Evolutionary conservation across 2,113 vertebrate species (phyloP), one percentile per base, ranked within the genome.

Genomic region (Fregetta grallaria): DNA sequence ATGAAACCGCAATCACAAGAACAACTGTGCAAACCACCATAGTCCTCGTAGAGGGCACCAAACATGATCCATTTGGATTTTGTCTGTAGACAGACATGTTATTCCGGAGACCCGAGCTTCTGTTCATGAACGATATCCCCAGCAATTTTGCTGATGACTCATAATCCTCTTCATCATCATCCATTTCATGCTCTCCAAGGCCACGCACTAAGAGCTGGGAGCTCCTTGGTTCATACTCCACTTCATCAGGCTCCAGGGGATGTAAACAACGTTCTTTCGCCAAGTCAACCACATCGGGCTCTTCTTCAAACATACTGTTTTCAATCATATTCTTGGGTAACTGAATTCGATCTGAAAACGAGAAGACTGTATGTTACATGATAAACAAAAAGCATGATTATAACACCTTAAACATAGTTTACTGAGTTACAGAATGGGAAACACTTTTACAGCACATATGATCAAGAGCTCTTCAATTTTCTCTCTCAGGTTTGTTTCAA

Each of bases 301-400:
- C 99, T 96, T 99, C 99, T 92, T 99, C 99, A 98, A 99, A 99
- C 99, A 99, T 99, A 96, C 99, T 99, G 98, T 99, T 99, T 98
- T 99, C 99, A 96, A 99, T 99, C 99, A 99, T 99, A 98, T 99
- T 99, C 97, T 99, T 98, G 27, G 99, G 99, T 88, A 99, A 98
- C 84, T 98, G 98, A 86, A 98, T 97, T 92, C 59, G 98, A 88
- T 99, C 99, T 99, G 96, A 77, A 97, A 96, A 85, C 95, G 22
- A 75, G 90, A 96, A 85, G 2, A 56, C 20, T 12, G 5, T 22
- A 10, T 12, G 8, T 91, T 47, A 90, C 13, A 61, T 3, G 40
- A 72, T 11, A 88, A 92, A 73, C 74, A 83, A 92, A 47, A 67
- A 13, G 9, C 14, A 7, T 56, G 26, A 87, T 13, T 38, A 27